Conservation (phyloP, 2,888 invertebrate genomes). For the Drosophila sordidula region DNA sequence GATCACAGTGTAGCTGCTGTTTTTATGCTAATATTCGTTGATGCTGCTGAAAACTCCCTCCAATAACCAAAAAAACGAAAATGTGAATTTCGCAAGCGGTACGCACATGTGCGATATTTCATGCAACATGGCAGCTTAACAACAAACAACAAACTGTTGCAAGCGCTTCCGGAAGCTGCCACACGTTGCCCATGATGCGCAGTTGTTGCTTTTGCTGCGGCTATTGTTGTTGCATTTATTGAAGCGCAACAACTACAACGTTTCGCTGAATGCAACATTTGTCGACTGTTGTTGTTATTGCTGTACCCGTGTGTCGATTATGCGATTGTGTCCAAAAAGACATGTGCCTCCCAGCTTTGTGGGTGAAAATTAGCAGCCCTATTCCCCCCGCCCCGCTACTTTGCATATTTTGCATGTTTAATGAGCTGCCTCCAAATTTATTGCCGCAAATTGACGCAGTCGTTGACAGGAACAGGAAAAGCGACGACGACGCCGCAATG, state of each 20-base stretch:
- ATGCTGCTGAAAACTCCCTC: conserved; percentile 17
- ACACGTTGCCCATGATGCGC: conserved; percentile 47
- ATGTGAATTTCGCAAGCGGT: conserved; percentile 40
- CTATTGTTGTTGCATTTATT: conserved; percentile 53
- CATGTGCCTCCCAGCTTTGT: conserved; percentile 25
- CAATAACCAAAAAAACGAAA: conserved; percentile 18
- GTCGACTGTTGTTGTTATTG: conserved; percentile 29
- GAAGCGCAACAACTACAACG: conserved; percentile 61
- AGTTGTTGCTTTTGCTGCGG: conserved; percentile 11
- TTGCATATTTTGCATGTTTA: conserved; percentile 69
- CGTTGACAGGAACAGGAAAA: conserved; percentile 69
- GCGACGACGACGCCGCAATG: conserved; percentile 22
- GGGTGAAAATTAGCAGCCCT: conserved; percentile 36
- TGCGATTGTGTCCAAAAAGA: conserved; percentile 62
- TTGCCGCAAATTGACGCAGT: conserved; percentile 62
- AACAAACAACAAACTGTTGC: conserved; percentile 49
- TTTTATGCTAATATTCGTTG: conserved; percentile 39
- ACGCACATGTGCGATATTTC: conserved; percentile 58
- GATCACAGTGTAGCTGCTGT: conserved; percentile 7
- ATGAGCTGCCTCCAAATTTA: conserved; percentile 74
- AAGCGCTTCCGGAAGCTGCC: conserved; percentile 72
- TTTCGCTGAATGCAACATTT: conserved; percentile 56
- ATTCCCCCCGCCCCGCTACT: not conserved
- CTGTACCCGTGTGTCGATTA: conserved; percentile 44
- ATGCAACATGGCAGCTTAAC: conserved; percentile 56